A percentile compares a stretch with the other conserved stretches of the same genome.
These are phyloP conservation scores for Xanthorhoe spadicearia DNA, from an alignment of 2,888 invertebrate genomes.

Conservation along the genomic window DNA sequence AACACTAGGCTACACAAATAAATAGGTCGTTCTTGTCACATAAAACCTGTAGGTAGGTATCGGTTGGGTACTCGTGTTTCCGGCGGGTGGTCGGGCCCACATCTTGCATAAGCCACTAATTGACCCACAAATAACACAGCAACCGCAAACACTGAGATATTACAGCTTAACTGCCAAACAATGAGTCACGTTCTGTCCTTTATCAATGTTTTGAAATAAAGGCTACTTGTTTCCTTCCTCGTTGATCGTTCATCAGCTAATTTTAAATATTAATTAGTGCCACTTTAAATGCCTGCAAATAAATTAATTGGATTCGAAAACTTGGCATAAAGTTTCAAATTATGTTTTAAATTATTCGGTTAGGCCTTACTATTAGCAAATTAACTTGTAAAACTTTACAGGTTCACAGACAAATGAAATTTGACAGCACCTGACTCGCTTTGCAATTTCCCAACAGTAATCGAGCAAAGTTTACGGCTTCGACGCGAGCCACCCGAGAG, in stretches of 20 bases:
- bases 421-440: conserved; percentile 37
- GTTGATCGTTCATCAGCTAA: conserved; percentile 38
- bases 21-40: conserved; percentile 34
- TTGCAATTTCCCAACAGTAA: conserved; percentile 37
- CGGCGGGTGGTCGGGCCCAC: conserved; percentile 51
- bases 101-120: conserved; percentile 58
- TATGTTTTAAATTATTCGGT: conserved; percentile 16
- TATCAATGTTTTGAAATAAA: conserved; percentile 52
- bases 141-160: conserved; percentile 62
- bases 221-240: conserved; percentile 57
- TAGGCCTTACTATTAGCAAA: conserved; percentile 20
- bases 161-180: conserved; percentile 57
- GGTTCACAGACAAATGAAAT: conserved; percentile 27
- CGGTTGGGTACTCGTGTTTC: conserved; percentile 44
- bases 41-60: conserved; percentile 31
- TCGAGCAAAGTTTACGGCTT: conserved; percentile 38
- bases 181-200: conserved; percentile 55
- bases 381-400: conserved; percentile 28
- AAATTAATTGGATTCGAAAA: conserved; percentile 23
- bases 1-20: conserved; percentile 48
- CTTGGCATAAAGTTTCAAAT: conserved; percentile 17
- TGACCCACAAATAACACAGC: conserved; percentile 63
- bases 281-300: conserved; percentile 15
- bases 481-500: conserved; percentile 61
- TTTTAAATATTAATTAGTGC: conserved; percentile 27